Base-by-base conservation (phyloP, 2,888 invertebrate genomes). In the Horisme vitalbata region DNA sequence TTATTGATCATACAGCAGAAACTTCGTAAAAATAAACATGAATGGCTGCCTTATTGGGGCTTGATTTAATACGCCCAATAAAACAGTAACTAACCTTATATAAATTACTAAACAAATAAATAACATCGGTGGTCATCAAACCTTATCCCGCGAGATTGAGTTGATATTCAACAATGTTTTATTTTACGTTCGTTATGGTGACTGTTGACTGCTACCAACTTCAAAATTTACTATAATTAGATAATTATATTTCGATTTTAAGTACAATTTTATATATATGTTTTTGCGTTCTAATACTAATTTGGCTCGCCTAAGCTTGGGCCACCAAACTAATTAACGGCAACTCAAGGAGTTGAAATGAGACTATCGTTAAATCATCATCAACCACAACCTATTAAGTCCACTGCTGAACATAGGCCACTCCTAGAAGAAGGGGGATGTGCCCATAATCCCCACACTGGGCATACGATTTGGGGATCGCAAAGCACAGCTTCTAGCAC, bases 71-170 rank as follows among this genome's bases (percentile, higher is more conserved):
- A 81, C 80, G 68, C 66, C 71, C 78, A 87, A 89, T 89, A 89
- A 89, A 89, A 88, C 88, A 83, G 87, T 88, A 86, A 88, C 88
- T 86, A 88, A 88, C 87, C 86, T 84, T 86, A 88, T 85, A 89
- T 89, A 89, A 87, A 89, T 88, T 89, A 87, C 82, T 85, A 79
- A 88, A 85, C 87, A 87, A 87, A 89, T 89, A 89, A 88, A 89
- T 87, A 88, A 89, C 85, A 76, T 75, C 72, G 61, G 62, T 82
- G 85, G 82, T 76, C 83, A 83, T 88, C 87, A 87, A 83, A 86
- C 68, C 83, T 80, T 80, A 81, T 79, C 68, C 62, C 51, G 48
- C 62, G 63, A 59, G 66, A 64, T 67, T 67, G 66, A 66, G 70
- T 71, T 69, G 64, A 71, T 69, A 59, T 61, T 65, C 65, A 63